Evolutionary conservation across 2,113 vertebrate genomes (phyloP), one percentile per base, ranked within the genome.

Genomic region (Sceloporus undulatus): DNA sequence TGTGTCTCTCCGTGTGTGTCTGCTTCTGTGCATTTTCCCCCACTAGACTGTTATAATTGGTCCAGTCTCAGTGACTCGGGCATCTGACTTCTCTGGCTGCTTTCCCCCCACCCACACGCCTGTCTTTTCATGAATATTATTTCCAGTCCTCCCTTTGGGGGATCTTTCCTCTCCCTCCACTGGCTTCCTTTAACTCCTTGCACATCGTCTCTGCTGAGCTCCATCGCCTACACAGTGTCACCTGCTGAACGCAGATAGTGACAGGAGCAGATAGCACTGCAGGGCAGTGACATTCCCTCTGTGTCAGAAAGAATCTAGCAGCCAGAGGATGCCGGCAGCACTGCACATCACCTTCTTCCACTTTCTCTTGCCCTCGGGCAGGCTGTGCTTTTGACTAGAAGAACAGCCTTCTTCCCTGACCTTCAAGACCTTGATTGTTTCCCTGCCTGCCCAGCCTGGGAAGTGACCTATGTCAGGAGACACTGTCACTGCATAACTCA

Each of bases 231-330:
- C 0, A n/a, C 62, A 0, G 19, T 62, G 88, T 91, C 94, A 95
- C 94, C 94, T 94, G 82, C 93, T 0, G 0, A 84, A 85, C 3
- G 0, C 92, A 1, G 21, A 94, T 86, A 93, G 93, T 74, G 92
- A 92, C 93, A 68, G 86, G n/a, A 91, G 80, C 90, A 88, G 93
- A 94, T 84, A 91, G 78, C 78, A 88, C 92, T 93, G 91, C 90
- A 40, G 86, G 94, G 94, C 95, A 75, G 29, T 40, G 93, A 93
- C 91, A 91, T 89, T 82, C 89, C 88, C 85, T 73, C 88, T 23
- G 86, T 92, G 93, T 90, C 91, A 84, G 71, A 59, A 34, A 75
- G 85, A 62, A 93, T 89, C 88, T 87, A 84, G 92, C 93, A 91
- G 80, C 92, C 91, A 68, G 87, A 16, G 82, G 87, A 10, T 81